These are phyloP conservation scores for Erebia epiphron DNA, from an alignment of 2,888 invertebrate species.

Conservation along the genomic window DNA sequence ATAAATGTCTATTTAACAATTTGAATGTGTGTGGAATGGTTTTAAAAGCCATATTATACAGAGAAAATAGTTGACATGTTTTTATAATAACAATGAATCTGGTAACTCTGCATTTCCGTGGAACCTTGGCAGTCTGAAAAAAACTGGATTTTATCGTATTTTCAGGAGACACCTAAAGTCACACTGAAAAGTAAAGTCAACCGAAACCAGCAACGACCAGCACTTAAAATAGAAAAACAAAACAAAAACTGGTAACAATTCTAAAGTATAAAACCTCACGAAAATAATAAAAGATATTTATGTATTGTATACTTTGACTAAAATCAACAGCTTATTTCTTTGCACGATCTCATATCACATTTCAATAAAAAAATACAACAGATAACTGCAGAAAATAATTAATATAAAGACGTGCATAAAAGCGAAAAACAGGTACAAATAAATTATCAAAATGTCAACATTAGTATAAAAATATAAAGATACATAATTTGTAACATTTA, in stretches of 20 bases:
- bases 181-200: background rate
- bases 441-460: slow-evolving; percentile 19
- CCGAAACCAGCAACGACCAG: background rate
- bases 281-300: slow-evolving; percentile 20
- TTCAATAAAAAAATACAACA: slow-evolving; percentile 25
- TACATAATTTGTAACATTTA: background rate
- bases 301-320: slow-evolving; percentile 19
- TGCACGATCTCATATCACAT: slow-evolving; percentile 30
- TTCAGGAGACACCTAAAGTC: background rate
- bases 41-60: too few species aligned
- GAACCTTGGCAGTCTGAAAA: background rate
- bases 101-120: too few species aligned
- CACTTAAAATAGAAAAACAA: background rate
- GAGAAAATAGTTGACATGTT: too few species aligned
- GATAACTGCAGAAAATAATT: background rate
- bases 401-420: background rate
- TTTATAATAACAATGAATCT: too few species aligned
- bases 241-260: slow-evolving; percentile 22
- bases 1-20: too few species aligned
- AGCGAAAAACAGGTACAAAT: slow-evolving; percentile 25
- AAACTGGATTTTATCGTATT: background rate
- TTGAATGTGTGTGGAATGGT: too few species aligned
- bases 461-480: background rate
- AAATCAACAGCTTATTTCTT: slow-evolving; percentile 25
- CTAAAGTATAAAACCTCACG: slow-evolving; percentile 26